Evolutionary conservation across 2,888 invertebrate genomes (phyloP), one percentile per base, ranked within the genome.

Genomic region (Acronicta alni): DNA sequence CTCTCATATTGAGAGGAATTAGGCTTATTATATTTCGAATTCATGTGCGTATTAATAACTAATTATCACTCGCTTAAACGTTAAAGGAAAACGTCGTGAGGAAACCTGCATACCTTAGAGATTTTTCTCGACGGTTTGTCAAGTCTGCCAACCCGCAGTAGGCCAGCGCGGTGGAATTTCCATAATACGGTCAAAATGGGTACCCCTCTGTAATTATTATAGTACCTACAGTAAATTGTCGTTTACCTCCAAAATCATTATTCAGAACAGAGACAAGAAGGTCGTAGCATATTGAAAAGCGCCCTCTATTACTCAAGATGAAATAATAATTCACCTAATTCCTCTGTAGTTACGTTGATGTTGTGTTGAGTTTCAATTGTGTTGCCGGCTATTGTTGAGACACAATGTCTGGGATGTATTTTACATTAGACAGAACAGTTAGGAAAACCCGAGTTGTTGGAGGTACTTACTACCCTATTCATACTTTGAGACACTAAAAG

Each of bases 271-370:
- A 17, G 17, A 45, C 15, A 45, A 45, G 12, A 17, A 51, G 30
- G 12, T n/a, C 4, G 12, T 2, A 16, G 30, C 16, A 8, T 45
- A 45, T 56, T 51, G 26, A 41, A 32, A 51, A 54, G 23, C 37
- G 15, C 7, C 20, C 16, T 49, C 32, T 39, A 52, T 61, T 48
- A 16, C 30, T 48, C n/a, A 9, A 32, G 18, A 39, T 42, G 23
- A 46, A 49, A 42, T 61, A 68, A 35, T 61, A 55, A 42, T 18
- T 16, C 46, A 54, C n/a, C 18, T 37, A 38, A 61, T 69, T 56
- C 42, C 10, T 44, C 51, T 47, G 37, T 64, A 8, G 7, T 32
- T 43, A 16, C 32, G 32, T 38, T 12, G 16, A 56, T 46, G 5
- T 35, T 35, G n/a, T 46, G 5, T 35, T 35, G n/a, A 35, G 30